Base-by-base conservation (phyloP, 2,113 vertebrate species). In the Taurulus bubalis region DNA sequence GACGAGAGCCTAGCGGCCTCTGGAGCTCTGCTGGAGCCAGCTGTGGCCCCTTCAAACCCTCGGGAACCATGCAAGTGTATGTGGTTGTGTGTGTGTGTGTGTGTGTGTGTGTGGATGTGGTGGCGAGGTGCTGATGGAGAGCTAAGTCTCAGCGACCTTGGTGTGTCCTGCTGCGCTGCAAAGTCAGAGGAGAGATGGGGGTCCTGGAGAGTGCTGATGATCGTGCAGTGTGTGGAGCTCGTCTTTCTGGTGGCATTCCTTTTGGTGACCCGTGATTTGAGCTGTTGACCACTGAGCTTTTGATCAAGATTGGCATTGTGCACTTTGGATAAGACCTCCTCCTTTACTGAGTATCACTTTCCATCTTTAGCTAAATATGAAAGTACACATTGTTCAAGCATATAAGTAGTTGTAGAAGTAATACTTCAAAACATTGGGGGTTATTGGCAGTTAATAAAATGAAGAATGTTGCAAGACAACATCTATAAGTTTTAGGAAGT, bases 151-250 rank as follows among this genome's bases (percentile, higher is more conserved):
- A 34, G 75, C 38, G 88, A 89, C 92, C 90, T 93, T 93, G 77
- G 83, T 59, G 71, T 72, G 83, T 89, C 87, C 89, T 85, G 83
- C 92, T 84, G 90, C 91, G 82, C 88, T 89, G 92, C 86, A 85
- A 77, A 89, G 85, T 91, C 85, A 91, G 79, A 90, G 72, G 86
- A 87, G 71, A 68, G 47, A 64, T 55, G 38, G 79, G 42, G 30
- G 8, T 26, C 55, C 55, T 67, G 15, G 22, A 75, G 71, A 84
- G 60, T 77, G 85, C 78, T 82, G 85, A 79, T 80, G 38, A 66
- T 69, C 28, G 18, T 71, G 58, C 51, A 32, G 71, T 82, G n/a
- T 34, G 16, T 58, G 24, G 8, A 1, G 20, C 30, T 51, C 7
- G 18, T 66, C 47, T 68, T 77, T 60, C 32, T 49, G 14, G 7